Conservation (phyloP, 1,140 invertebrate species). For the Thalassaphorura encarpata region DNA sequence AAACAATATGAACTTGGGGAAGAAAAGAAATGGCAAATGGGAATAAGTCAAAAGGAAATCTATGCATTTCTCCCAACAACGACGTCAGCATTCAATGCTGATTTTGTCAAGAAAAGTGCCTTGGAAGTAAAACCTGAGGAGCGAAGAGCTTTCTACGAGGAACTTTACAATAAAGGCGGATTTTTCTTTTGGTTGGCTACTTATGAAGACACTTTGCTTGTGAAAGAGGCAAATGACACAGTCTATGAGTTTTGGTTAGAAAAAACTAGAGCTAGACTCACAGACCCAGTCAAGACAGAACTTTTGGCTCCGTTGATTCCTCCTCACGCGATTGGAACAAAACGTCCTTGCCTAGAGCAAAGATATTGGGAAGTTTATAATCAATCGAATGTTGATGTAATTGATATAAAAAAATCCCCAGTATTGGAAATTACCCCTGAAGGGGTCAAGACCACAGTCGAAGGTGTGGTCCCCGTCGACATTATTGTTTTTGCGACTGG, state of each 20-base stretch:
- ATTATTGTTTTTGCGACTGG: conserved; percentile 8
- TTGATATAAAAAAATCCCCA: conserved; percentile 8
- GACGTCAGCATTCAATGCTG: not conserved
- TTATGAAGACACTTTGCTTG: not conserved
- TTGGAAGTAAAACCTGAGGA: not conserved
- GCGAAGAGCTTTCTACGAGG: not conserved
- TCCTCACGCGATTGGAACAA: conserved; percentile 4
- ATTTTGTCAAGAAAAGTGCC: not conserved
- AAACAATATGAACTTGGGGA: not conserved
- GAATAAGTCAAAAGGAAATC: not conserved
- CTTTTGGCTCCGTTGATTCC: not conserved
- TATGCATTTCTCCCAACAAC: not conserved
- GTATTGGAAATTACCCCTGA: conserved; percentile 2
- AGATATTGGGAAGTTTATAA: conserved; percentile 9
- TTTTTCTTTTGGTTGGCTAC: not conserved
- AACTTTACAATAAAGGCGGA: not conserved
- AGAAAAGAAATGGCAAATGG: not conserved
- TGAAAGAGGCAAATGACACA: not conserved
- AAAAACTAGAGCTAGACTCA: not conserved
- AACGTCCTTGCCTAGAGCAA: conserved; percentile 9
- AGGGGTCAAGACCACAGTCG: not conserved
- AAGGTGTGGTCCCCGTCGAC: conserved; percentile 4
- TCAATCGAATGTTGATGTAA: conserved; percentile 14
- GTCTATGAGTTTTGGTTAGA: conserved; percentile 3
- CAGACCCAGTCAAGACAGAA: conserved; percentile 1